Conservation (phyloP, 2,797 vertebrate species). For the Bradypodion pumilum region DNA sequence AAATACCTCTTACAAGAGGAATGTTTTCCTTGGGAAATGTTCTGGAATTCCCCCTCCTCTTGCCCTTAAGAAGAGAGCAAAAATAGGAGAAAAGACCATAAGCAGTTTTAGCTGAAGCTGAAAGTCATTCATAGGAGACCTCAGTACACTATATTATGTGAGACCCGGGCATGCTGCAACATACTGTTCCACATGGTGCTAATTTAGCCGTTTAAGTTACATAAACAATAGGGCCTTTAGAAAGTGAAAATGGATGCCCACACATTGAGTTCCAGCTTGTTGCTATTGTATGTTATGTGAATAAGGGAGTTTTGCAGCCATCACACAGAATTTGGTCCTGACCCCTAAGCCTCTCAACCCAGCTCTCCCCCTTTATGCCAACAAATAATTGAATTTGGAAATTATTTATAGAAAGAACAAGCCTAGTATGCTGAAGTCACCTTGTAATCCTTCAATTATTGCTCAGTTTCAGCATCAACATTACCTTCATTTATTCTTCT, state of each 20-base stretch:
- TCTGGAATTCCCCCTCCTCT: slow-evolving; percentile 26
- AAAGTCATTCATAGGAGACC: neutral
- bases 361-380: neutral
- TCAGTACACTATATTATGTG: neutral
- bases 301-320: neutral
- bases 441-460: neutral
- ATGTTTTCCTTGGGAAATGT: slow-evolving; percentile 38
- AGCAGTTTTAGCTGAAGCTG: neutral
- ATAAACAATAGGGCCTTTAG: neutral
- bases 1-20: slow-evolving; percentile 36
- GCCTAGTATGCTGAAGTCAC: neutral
- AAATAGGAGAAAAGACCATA: slow-evolving; percentile 33
- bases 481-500: neutral
- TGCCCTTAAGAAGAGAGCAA: slow-evolving; percentile 25
- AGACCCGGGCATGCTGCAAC: neutral
- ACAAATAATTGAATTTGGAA: neutral
- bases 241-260: neutral
- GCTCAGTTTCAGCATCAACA: neutral
- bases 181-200: neutral
- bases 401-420: neutral
- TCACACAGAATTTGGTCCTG: neutral
- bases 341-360: neutral
- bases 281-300: neutral
- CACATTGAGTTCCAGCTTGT: neutral
- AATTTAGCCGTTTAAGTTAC: neutral